phyloP scores from a whole-genome alignment of 2,113 vertebrate genomes.

The Phalacrocorax pelagicus region DNA sequence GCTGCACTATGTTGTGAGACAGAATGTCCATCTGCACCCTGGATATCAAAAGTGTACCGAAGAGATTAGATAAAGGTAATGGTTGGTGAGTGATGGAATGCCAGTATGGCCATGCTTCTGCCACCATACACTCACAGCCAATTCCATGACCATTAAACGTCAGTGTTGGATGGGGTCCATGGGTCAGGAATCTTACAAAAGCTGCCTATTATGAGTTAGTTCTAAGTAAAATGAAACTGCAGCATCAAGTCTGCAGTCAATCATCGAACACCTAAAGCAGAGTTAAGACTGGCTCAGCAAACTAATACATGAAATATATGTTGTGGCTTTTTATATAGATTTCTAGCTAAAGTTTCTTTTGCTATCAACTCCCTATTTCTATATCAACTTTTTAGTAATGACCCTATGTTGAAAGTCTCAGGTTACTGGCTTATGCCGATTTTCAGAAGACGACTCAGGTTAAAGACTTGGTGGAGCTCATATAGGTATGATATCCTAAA shows the following conservation, averaged over 20 bases:
- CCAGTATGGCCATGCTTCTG: rapidly evolving
- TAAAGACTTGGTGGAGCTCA: not conserved
- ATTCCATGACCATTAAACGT: rapidly evolving
- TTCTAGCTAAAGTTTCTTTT: not conserved
- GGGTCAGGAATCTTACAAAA: not conserved
- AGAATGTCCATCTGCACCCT: not conserved
- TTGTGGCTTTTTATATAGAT: not conserved
- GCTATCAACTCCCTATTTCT: not conserved
- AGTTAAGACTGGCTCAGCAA: not conserved
- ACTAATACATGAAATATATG: not conserved
- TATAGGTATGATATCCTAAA: not conserved
- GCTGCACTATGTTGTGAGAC: not conserved
- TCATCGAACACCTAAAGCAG: not conserved
- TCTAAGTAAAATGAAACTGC: not conserved
- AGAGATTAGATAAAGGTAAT: slow-evolving; percentile 27
- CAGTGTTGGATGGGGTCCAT: not conserved
- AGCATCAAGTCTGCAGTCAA: not conserved
- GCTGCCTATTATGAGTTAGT: not conserved
- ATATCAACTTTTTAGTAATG: not conserved
- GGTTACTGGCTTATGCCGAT: not conserved
- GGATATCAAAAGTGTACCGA: not conserved
- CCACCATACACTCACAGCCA: rapidly evolving
- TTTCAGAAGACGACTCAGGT: not conserved
- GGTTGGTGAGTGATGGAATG: slow-evolving; percentile 35
- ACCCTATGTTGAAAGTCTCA: not conserved